Evolutionary conservation across 2,113 vertebrate species (phyloP).

Genomic region (Siphamia tubifer): DNA sequence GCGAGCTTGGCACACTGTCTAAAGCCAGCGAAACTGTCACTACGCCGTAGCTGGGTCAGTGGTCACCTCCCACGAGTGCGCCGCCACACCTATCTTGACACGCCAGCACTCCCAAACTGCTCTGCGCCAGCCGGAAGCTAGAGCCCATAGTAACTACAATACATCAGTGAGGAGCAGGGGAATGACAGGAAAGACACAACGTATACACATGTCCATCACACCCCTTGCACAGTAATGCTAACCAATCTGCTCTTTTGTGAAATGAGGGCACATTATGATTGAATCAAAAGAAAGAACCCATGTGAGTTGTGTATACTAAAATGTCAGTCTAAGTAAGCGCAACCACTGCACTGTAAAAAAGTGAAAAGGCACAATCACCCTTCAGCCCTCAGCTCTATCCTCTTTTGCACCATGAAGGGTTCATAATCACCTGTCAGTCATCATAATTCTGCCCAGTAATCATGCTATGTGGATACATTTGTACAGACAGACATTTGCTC

Average conservation of each 20-base stretch:
- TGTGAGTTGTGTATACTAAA: conserved; percentile 4
- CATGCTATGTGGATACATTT: background rate
- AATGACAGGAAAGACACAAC: conserved; percentile 4
- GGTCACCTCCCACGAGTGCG: too few relatives aligned
- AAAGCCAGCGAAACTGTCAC: too few relatives aligned
- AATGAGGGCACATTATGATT: conserved; percentile 30
- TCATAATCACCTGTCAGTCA: conserved; percentile 30
- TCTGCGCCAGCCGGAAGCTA: too few relatives aligned
- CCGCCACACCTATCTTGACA: too few relatives aligned
- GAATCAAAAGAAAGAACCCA: conserved; percentile 1
- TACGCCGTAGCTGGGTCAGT: too few relatives aligned
- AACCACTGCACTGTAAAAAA: conserved; percentile 1
- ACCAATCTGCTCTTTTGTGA: background rate
- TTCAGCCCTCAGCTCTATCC: conserved; percentile 15
- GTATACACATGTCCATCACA: conserved; percentile 16
- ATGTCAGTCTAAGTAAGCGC: conserved; percentile 8
- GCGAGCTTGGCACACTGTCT: too few relatives aligned
- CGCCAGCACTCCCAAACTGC: too few relatives aligned
- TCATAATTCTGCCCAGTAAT: background rate
- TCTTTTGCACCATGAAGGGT: background rate
- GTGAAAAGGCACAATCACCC: conserved; percentile 8
- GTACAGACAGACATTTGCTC: background rate
- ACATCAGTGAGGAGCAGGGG: background rate
- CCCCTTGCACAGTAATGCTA: conserved; percentile 3
- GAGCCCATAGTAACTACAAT: conserved; percentile 7